These are phyloP conservation scores for Argyrosomus regius DNA, from an alignment of 2,797 vertebrate species.

Conservation along the genomic window DNA sequence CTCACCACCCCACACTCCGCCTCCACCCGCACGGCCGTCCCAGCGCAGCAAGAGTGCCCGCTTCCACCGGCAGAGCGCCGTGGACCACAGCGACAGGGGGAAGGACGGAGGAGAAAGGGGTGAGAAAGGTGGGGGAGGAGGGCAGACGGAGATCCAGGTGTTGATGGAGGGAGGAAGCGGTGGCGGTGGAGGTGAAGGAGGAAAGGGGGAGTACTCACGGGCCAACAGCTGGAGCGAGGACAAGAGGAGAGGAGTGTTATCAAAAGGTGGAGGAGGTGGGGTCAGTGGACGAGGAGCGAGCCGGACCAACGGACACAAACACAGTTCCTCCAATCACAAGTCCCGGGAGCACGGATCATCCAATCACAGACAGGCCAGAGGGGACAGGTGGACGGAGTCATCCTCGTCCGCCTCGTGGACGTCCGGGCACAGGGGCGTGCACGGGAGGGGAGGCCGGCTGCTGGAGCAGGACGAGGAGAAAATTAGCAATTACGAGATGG, in stretches of 20 bases:
- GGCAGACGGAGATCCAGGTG: conserved; percentile 93
- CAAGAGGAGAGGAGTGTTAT: conserved; percentile 78
- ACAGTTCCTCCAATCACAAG: conserved; percentile 92
- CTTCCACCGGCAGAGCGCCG: conserved; percentile 92
- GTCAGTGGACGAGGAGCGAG: conserved; percentile 74
- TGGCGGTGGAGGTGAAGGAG: conserved; percentile 71
- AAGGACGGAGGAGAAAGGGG: conserved; percentile 82
- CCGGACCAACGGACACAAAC: conserved; percentile 90
- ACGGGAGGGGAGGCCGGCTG: conserved; percentile 85
- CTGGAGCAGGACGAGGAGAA: conserved; percentile 96
- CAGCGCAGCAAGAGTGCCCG: conserved; percentile 91
- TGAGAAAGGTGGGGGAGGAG: conserved; percentile 75
- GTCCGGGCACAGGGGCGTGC: conserved; percentile 85
- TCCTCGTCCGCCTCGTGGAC: conserved; percentile 92
- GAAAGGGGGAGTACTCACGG: conserved; percentile 87
- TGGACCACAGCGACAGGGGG: conserved; percentile 89
- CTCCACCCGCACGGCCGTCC: conserved; percentile 76
- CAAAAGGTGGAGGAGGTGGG: conserved; percentile 77
- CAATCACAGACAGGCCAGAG: conserved; percentile 92
- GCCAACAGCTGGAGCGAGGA: conserved; percentile 93
- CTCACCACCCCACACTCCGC: conserved; percentile 86
- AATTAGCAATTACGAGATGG: conserved; percentile 97
- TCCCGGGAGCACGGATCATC: conserved; percentile 88
- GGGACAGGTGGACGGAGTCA: conserved; percentile 90
- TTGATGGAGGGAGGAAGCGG: conserved; percentile 89